Evolutionary conservation across 2,113 vertebrate species (phyloP), one percentile per base, ranked within the genome.

Genomic region (Peromyscus californicus): DNA sequence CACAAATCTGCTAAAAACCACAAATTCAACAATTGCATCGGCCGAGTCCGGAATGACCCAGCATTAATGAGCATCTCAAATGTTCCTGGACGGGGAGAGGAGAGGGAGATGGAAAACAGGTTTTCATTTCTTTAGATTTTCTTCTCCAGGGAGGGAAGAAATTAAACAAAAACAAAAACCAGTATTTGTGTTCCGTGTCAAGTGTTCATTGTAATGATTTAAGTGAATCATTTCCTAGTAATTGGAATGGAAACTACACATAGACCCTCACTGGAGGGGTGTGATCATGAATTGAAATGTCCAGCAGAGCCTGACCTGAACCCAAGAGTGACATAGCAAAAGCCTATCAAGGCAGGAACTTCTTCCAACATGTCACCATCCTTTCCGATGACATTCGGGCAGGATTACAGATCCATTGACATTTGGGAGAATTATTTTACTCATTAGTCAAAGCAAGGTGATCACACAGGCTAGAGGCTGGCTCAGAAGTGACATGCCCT

Each of bases 51-150:
- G 90, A 97, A 94, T 74, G 65, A 88, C 93, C 95, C 65, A 26
- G 92, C 76, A 48, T 93, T 97, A 96, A 97, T 95, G 97, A 93
- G 97, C 86, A 97, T 97, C 97, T 98, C 97, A 97, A 97, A 97
- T 98, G 96, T 97, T 98, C 97, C 97, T 98, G 97, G 97, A 97
- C 91, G 17, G 4, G 94, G 95, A 92, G 89, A 89, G 96, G 88
- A 85, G 42, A 67, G 75, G 76, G 45, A 85, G 80, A 95, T 94
- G 97, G 95, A 97, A 98, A 98, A 95, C 54, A 94, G 83, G 78
- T 82, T 94, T 95, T 97, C 45, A 88, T 89, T 96, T 95, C 96
- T 91, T 92, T 74, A 87, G 87, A 88, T 93, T 97, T 88, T 76
- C 96, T 85, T 94, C 97, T 97, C 92, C 70, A 75, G 54, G 74